A percentile compares a stretch with the other conserved stretches of the same genome.
These are phyloP conservation scores for Nothura maculosa DNA, from an alignment of 2,797 vertebrate species.

Conservation along the genomic window DNA sequence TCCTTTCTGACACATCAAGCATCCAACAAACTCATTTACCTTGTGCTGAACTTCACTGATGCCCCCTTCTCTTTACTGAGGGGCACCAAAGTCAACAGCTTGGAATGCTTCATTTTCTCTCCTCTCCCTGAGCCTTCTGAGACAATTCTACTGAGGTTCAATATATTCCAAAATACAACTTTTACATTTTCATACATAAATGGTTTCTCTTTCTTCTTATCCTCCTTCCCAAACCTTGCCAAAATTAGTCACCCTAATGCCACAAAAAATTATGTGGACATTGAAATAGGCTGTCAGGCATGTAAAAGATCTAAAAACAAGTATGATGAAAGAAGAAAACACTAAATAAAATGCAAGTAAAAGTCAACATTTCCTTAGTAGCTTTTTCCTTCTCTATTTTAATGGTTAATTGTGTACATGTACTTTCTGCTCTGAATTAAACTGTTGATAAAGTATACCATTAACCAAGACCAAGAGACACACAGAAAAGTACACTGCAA, in stretches of 20 bases:
- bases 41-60: not conserved
- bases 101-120: not conserved
- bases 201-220: not conserved
- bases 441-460: not conserved
- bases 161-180: not conserved
- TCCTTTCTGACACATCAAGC: not conserved
- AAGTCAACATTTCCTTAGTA: not conserved
- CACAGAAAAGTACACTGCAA: not conserved
- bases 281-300: not conserved
- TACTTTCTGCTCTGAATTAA: not conserved
- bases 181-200: not conserved
- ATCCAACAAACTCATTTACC: not conserved
- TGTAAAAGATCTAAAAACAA: not conserved
- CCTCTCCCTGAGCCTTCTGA: not conserved
- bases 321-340: not conserved
- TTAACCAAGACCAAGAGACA: not conserved
- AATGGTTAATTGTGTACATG: accelerated
- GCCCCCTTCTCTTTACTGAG: not conserved
- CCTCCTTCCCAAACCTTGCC: not conserved
- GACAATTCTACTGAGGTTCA: not conserved
- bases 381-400: not conserved
- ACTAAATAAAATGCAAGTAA: not conserved
- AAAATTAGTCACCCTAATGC: not conserved
- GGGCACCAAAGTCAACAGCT: not conserved
- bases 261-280: not conserved